Conservation (phyloP, 2,797 vertebrate genomes). For the Sebastolobus alascanus region DNA sequence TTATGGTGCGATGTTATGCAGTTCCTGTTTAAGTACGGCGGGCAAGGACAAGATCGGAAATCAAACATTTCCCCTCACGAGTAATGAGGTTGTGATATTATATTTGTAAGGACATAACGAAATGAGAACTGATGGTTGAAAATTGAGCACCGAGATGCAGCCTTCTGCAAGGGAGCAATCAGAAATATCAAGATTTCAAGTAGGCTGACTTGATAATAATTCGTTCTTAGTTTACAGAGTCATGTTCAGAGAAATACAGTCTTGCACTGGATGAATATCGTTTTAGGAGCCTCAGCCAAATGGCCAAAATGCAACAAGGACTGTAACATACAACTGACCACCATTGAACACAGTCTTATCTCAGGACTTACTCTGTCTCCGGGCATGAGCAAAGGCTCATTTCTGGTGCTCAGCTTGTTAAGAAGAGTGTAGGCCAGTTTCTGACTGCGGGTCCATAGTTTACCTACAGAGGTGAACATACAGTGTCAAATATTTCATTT, state of each 20-base stretch:
- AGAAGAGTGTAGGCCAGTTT: conserved; percentile 96
- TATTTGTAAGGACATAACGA: neutral
- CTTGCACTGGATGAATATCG: neutral
- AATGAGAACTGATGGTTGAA: neutral
- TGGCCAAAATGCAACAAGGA: neutral
- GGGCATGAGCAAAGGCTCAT: conserved; percentile 92
- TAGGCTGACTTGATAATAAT: neutral
- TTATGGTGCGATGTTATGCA: neutral
- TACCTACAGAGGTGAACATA: conserved; percentile 82
- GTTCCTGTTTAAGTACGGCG: neutral
- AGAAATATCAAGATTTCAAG: neutral
- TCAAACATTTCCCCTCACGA: neutral
- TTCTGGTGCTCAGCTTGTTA: conserved; percentile 93
- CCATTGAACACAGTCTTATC: conserved; percentile 1
- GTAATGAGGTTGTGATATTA: neutral
- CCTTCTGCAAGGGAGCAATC: neutral
- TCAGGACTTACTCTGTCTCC: conserved; percentile 92
- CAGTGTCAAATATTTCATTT: conserved; percentile 1
- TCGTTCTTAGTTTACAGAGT: neutral
- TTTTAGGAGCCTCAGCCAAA: neutral
- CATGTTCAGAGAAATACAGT: neutral
- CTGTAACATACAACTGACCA: neutral
- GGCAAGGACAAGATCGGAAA: neutral
- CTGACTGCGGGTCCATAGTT: conserved; percentile 96
- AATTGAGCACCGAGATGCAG: neutral